Evolutionary conservation across 2,797 vertebrate genomes (phyloP).

Genomic region (Chanos chanos): DNA sequence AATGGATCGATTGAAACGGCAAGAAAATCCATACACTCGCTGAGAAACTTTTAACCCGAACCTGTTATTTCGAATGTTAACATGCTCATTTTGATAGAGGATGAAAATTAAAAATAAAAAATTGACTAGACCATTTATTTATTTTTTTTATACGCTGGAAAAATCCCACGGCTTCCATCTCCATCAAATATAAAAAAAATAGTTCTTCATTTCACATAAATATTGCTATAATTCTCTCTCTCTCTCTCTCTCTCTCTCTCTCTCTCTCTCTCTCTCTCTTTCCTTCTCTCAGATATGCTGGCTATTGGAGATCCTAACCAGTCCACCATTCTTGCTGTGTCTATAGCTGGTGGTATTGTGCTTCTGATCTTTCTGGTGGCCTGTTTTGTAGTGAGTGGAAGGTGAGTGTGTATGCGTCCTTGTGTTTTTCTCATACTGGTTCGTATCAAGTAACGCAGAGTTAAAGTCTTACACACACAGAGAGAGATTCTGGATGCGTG

Average conservation of each 20-base stretch:
- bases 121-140: conserved; percentile 9
- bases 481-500: no score
- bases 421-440: no score
- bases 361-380: conserved; percentile 80
- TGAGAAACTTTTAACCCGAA: conserved; percentile 60
- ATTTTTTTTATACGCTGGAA: no score
- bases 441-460: no score
- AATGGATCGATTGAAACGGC: conserved; percentile 66
- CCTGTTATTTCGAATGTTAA: conserved; percentile 64
- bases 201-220: neutral
- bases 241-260: conserved; percentile 30
- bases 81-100: conserved; percentile 64
- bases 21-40: conserved; percentile 66
- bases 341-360: conserved; percentile 74
- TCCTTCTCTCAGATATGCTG: conserved; percentile 66
- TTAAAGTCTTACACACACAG: no score
- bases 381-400: conserved; percentile 80
- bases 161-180: no score
- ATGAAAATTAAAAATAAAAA: conserved; percentile 56
- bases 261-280: conserved; percentile 3
- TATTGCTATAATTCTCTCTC: neutral
- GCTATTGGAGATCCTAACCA: conserved; percentile 81
- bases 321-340: conserved; percentile 77
- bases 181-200: neutral
- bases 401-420: conserved; percentile 56